Percentiles rank a stretch among this genome's conserved stretches.
Conservation (phyloP, 2,113 vertebrate genomes). For the Osmerus mordax region DNA sequence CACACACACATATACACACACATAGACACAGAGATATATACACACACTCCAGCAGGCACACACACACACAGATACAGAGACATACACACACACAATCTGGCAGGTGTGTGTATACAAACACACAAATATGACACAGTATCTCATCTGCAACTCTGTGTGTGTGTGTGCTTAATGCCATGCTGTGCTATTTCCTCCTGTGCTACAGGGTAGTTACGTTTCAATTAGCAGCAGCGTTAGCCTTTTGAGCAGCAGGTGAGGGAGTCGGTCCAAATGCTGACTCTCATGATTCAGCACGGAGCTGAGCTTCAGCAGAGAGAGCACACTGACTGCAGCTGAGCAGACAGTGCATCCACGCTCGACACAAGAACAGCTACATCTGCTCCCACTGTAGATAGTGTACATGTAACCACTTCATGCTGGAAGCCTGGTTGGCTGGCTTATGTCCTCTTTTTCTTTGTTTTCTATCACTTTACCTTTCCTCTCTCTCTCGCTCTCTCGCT, state of each 20-base stretch:
- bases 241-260: constrained; percentile 11
- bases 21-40: background rate
- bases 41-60: background rate
- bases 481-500: background rate
- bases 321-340: constrained; percentile 35
- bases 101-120: background rate
- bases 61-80: background rate
- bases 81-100: background rate
- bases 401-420: background rate
- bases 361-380: constrained; percentile 10
- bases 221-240: background rate
- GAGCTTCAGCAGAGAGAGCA: constrained; percentile 39
- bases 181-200: background rate
- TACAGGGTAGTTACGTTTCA: constrained; percentile 3
- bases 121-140: background rate
- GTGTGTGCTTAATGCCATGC: too few species aligned
- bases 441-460: background rate
- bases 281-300: constrained; percentile 34
- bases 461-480: background rate
- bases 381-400: background rate
- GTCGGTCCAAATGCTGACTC: constrained; percentile 3
- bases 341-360: constrained; percentile 26
- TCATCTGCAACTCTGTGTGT: background rate
- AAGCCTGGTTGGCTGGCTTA: background rate
- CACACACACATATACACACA: background rate